Evolutionary conservation across 2,113 vertebrate genomes (phyloP).

Genomic region (Azemiops feae): DNA sequence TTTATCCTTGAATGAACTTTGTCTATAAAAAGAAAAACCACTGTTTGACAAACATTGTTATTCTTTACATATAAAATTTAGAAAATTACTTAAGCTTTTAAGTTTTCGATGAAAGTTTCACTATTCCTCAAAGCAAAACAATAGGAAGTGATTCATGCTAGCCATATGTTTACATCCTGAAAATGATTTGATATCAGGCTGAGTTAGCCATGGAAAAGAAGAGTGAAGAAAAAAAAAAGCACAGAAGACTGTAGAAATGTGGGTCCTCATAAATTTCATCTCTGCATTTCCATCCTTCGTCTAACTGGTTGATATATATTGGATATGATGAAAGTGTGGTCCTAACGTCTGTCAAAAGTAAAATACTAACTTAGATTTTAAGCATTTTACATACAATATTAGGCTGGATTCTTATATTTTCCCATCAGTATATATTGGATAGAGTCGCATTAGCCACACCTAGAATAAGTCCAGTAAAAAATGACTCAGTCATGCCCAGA

Average conservation of each 20-base stretch:
- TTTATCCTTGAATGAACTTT: neutral
- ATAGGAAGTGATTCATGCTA: neutral
- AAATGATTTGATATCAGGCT: neutral
- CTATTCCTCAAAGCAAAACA: neutral
- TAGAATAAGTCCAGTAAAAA: neutral
- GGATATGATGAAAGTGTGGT: neutral
- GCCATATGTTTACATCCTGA: neutral
- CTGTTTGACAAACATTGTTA: neutral
- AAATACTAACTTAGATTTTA: neutral
- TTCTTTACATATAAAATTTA: neutral
- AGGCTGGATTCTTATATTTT: neutral
- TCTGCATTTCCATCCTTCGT: neutral
- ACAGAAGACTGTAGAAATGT: neutral
- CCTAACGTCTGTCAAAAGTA: neutral
- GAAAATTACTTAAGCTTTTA: neutral
- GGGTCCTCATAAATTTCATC: neutral
- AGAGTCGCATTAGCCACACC: neutral
- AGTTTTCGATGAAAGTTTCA: neutral
- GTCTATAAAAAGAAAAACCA: neutral
- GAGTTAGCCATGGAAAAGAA: neutral
- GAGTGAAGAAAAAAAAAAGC: neutral
- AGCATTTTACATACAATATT: neutral
- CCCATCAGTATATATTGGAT: neutral
- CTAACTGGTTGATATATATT: neutral
- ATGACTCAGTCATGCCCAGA: neutral